Conservation (phyloP, 1,140 invertebrate genomes). For the Fragariocoptes setiger region DNA sequence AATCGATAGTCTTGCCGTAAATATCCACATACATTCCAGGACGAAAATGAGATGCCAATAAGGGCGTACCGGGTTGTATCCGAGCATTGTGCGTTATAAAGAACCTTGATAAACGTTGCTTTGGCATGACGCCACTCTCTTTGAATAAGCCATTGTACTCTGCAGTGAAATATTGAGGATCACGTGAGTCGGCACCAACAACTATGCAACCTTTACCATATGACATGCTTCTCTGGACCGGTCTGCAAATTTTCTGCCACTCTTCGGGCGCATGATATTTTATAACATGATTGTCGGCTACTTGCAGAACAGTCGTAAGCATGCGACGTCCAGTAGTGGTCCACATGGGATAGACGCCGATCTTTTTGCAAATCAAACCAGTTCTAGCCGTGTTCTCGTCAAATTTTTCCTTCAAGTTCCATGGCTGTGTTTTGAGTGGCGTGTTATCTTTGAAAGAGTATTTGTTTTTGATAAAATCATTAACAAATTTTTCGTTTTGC, state of each 20-base stretch:
- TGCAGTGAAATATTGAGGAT: conserved; percentile 55
- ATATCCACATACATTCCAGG: conserved; percentile 70
- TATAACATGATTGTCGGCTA: conserved; percentile 80
- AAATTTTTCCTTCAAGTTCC: conserved; percentile 24
- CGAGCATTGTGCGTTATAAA: conserved; percentile 48
- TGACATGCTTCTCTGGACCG: conserved; percentile 12
- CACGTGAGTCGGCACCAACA: conserved; percentile 55
- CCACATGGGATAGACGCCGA: conserved; percentile 76
- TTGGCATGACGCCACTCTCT: conserved; percentile 56
- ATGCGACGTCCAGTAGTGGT: conserved; percentile 45
- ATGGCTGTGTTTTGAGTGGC: conserved; percentile 24
- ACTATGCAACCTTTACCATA: conserved; percentile 30
- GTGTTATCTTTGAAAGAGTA: conserved; percentile 17
- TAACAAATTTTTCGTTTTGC: conserved; percentile 48
- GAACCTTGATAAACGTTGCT: conserved; percentile 47
- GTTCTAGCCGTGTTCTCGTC: conserved; percentile 26
- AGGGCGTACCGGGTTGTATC: conserved; percentile 50
- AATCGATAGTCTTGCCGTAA: conserved; percentile 53
- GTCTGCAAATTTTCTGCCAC: conserved; percentile 18
- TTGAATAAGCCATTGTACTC: conserved; percentile 60
- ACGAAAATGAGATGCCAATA: conserved; percentile 56
- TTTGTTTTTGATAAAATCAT: conserved; percentile 36
- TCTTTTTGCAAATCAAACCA: conserved; percentile 65
- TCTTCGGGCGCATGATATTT: conserved; percentile 56
- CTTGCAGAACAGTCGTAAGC: conserved; percentile 45